Percentiles rank a stretch among this genome's conserved stretches.
phyloP scores from a whole-genome alignment of 2,113 vertebrate species.

The Sterrhoptilus dennistouni region DNA sequence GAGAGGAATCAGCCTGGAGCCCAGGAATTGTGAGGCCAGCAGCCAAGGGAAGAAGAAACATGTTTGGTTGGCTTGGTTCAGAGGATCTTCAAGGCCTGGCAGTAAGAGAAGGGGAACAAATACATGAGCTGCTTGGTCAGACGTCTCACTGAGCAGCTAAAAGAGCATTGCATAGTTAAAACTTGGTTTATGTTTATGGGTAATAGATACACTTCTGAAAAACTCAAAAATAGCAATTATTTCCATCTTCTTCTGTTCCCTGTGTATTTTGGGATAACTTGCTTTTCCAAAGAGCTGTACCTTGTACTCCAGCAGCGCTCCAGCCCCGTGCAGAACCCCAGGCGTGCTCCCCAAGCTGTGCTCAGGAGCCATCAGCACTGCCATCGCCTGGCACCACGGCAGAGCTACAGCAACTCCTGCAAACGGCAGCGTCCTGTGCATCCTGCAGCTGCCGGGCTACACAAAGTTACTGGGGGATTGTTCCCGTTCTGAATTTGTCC shows the following conservation, averaged over 20 bases:
- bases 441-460: rapidly evolving
- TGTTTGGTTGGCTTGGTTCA: neutral
- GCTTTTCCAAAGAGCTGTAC: neutral
- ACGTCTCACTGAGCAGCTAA: neutral
- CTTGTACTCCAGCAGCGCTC: neutral
- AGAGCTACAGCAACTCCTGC: neutral
- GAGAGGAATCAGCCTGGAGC: neutral
- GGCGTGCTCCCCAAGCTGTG: neutral
- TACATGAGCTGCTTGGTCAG: neutral
- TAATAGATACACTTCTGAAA: neutral
- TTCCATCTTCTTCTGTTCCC: neutral
- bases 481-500: neutral
- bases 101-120: neutral
- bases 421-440: rapidly evolving
- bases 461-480: rapidly evolving
- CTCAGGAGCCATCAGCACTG: neutral
- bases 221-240: neutral
- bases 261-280: neutral
- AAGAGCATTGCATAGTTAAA: neutral
- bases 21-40: neutral
- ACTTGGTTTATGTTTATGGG: neutral
- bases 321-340: rapidly evolving
- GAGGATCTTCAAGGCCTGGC: neutral
- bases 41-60: neutral
- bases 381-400: neutral